Percentiles rank a stretch among this genome's conserved stretches.
These are phyloP conservation scores for Clarias laeviceps DNA, from an alignment of 2,797 vertebrate genomes.

Conservation along the genomic window DNA sequence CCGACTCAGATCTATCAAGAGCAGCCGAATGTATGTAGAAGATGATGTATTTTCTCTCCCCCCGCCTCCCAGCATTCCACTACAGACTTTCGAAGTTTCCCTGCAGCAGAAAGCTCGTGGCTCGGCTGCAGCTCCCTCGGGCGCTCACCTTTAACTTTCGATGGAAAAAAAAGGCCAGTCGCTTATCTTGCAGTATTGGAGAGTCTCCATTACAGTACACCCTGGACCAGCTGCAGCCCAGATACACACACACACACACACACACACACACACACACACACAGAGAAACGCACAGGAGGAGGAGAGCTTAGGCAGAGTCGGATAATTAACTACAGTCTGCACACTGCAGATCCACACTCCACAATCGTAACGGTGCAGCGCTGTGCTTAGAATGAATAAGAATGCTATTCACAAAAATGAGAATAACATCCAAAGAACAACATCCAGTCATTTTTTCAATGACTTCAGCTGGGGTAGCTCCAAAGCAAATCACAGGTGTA, in stretches of 20 bases:
- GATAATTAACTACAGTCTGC: slow-evolving; percentile 21
- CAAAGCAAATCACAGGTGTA: background rate
- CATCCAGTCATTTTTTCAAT: background rate
- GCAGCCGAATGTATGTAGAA: background rate
- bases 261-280: slow-evolving; percentile 25
- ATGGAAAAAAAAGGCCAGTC: slow-evolving; percentile 39
- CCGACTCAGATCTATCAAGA: background rate
- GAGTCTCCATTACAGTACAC: slow-evolving; percentile 53
- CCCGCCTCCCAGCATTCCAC: background rate
- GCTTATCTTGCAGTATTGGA: slow-evolving; percentile 55
- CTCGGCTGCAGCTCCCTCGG: slow-evolving; percentile 34
- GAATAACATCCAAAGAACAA: background rate
- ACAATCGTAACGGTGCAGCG: background rate
- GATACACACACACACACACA: slow-evolving; percentile 37
- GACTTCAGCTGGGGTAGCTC: background rate
- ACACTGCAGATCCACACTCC: background rate
- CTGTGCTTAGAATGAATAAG: background rate
- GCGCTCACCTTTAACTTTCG: slow-evolving; percentile 43
- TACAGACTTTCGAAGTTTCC: slow-evolving; percentile 17
- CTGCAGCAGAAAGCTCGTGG: slow-evolving; percentile 36
- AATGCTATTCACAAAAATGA: background rate
- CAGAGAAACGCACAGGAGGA: background rate
- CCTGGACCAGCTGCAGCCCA: slow-evolving; percentile 45
- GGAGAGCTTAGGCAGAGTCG: background rate
- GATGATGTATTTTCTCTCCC: background rate